Evolutionary conservation across 2,888 invertebrate species (phyloP), one percentile per base, ranked within the genome.

Genomic region (Pseudococcus jackbeardsleyi): DNA sequence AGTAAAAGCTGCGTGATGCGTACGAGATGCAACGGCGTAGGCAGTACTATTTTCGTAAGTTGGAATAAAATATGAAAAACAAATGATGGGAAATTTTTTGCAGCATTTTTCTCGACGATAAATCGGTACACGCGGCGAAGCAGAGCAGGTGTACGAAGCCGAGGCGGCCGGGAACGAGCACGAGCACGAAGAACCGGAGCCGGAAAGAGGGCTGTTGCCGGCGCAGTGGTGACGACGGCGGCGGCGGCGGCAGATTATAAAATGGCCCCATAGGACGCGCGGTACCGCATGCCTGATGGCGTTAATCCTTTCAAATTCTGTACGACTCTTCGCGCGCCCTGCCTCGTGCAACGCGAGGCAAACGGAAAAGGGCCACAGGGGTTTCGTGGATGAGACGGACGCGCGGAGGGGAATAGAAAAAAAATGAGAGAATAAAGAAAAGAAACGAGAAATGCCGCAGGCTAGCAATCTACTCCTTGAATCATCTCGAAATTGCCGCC

Each of bases 401-500:
- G 68, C 59, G 46, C n/a, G 79, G 79, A 42, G 39, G 26, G n/a
- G 68, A 22, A 48, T 12, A 48, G 19, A 68, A 39, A 87, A 87
- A 82, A 88, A 82, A 77, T 84, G 84, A 84, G 82, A 84, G 64
- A 59, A 82, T 79, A 85, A 59, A 85, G 48, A 89, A 88, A 89
- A 59, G 68, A 84, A 88, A 88, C 85, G 85, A 88, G 77, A 85
- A 88, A 72, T 17, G 85, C 88, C 72, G 9, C 33, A 7, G 85
- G 88, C 85, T 77, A 85, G 85, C 85, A 88, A 88, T 88, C 88
- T 88, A 85, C 88, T 85, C 85, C 85, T 88, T 88, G 88, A 88
- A 88, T 88, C 88, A 85, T 88, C 85, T 50, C 39, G 72, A 88
- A 85, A 77, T 85, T 72, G 88, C 88, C 88, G 39, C 84, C 68